Conservation (phyloP, 1,140 invertebrate genomes). For the Aphaenogaster rudis region DNA sequence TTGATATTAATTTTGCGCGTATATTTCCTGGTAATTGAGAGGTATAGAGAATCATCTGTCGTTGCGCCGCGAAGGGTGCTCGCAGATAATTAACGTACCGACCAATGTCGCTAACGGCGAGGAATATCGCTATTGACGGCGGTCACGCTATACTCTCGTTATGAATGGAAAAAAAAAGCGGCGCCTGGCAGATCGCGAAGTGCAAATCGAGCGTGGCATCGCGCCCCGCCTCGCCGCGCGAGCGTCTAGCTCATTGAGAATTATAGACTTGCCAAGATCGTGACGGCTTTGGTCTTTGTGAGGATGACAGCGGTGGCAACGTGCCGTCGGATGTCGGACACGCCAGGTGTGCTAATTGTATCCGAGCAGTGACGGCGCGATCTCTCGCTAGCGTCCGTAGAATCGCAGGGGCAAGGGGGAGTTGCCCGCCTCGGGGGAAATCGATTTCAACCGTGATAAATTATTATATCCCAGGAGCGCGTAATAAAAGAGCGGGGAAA, state of each 20-base stretch:
- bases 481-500: conserved; percentile 7
- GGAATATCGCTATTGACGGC: background rate
- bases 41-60: background rate
- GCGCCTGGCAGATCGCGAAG: background rate
- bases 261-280: conserved; percentile 32
- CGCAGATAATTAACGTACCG: background rate
- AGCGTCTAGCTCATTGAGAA: conserved; percentile 1
- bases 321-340: conserved; percentile 33
- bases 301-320: conserved; percentile 32
- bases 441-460: conserved; percentile 22
- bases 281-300: conserved; percentile 29
- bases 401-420: background rate
- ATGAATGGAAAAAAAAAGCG: conserved; percentile 36
- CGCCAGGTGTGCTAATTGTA: conserved; percentile 44
- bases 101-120: background rate
- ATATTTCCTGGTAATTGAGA: background rate
- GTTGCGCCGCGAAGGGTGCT: too few relatives aligned
- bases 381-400: background rate
- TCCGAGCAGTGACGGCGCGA: background rate
- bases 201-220: conserved; percentile 24
- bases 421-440: background rate
- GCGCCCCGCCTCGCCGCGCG: background rate
- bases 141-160: background rate
- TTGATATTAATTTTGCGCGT: background rate
- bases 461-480: background rate